phyloP scores from a whole-genome alignment of 1,140 invertebrate species.

The Bombus sylvicola region DNA sequence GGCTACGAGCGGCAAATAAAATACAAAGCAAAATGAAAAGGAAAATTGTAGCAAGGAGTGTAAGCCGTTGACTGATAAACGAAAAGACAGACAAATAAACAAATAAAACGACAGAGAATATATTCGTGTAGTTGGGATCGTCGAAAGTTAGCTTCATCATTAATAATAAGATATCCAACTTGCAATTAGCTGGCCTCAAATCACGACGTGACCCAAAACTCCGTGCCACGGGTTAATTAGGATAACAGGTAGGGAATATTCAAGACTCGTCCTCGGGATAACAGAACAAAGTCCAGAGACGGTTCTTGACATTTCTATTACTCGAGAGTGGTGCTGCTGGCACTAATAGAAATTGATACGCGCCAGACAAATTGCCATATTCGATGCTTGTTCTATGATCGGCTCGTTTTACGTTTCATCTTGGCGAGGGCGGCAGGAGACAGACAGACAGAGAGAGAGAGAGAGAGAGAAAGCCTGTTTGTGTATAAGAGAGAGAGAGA shows the following conservation, averaged over 20 bases:
- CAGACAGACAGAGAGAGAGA: background rate
- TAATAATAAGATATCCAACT: background rate
- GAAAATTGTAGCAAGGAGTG: too few relatives aligned
- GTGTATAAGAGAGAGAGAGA: background rate
- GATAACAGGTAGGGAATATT: background rate
- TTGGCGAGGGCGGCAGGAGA: background rate
- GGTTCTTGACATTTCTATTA: slow-evolving; percentile 8
- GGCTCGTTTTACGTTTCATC: slow-evolving; percentile 7
- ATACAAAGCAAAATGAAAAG: too few relatives aligned
- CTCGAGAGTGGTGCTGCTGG: too few relatives aligned
- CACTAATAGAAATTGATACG: slow-evolving; percentile 21
- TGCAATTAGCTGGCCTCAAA: background rate
- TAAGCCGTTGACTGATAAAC: too few relatives aligned
- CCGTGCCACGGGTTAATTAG: background rate
- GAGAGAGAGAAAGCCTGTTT: background rate
- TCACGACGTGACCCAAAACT: background rate
- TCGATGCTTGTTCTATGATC: background rate
- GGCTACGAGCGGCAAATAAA: too few relatives aligned
- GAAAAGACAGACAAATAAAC: too few relatives aligned
- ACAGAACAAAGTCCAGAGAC: background rate
- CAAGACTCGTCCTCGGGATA: background rate
- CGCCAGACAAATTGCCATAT: background rate
- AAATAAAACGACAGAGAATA: too few relatives aligned
- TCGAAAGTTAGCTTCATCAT: background rate
- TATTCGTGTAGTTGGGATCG: background rate